Percentiles rank a stretch among this genome's conserved stretches.
phyloP scores from a whole-genome alignment of 2,888 invertebrate genomes.

The Pseudanteris insignis region DNA sequence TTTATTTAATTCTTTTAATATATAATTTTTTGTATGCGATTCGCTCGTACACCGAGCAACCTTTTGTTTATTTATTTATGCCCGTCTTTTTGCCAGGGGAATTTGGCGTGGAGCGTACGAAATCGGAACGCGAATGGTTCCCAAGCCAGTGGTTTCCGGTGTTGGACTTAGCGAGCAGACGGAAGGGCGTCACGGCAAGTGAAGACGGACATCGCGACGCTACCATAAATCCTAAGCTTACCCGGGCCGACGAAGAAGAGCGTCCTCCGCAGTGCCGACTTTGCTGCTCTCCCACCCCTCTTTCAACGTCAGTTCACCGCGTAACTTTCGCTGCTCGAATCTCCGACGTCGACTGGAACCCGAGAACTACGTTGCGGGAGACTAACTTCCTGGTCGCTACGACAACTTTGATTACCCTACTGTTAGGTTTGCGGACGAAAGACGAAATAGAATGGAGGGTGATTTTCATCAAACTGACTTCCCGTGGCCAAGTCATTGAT shows the following conservation, averaged over 20 bases:
- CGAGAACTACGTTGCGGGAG: slow-evolving; percentile 56
- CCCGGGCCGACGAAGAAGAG: slow-evolving; percentile 60
- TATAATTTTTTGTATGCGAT: not conserved
- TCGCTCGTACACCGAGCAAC: too few species aligned
- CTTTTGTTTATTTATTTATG: slow-evolving; percentile 22
- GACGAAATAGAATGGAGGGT: slow-evolving; percentile 40
- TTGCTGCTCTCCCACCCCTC: slow-evolving; percentile 15
- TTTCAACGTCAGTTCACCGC: slow-evolving; percentile 24
- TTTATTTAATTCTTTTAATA: not conserved
- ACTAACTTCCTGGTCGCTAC: slow-evolving; percentile 58
- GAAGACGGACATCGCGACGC: slow-evolving; percentile 67
- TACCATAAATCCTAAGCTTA: slow-evolving; percentile 64
- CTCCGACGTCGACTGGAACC: slow-evolving; percentile 45
- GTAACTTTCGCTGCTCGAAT: slow-evolving; percentile 45
- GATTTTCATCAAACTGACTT: slow-evolving; percentile 43
- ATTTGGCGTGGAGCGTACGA: slow-evolving; percentile 36
- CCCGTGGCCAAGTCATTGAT: slow-evolving; percentile 42
- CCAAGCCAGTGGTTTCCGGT: slow-evolving; percentile 48
- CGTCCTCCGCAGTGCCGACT: slow-evolving; percentile 52
- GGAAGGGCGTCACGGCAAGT: slow-evolving; percentile 66
- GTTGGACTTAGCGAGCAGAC: slow-evolving; percentile 50
- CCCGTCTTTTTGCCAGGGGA: slow-evolving; percentile 28
- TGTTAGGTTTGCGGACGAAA: slow-evolving; percentile 36
- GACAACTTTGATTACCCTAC: slow-evolving; percentile 61
- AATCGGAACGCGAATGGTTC: slow-evolving; percentile 44